Evolutionary conservation across 1,140 invertebrate genomes (phyloP).

Genomic region (Meloidogyne hapla): DNA sequence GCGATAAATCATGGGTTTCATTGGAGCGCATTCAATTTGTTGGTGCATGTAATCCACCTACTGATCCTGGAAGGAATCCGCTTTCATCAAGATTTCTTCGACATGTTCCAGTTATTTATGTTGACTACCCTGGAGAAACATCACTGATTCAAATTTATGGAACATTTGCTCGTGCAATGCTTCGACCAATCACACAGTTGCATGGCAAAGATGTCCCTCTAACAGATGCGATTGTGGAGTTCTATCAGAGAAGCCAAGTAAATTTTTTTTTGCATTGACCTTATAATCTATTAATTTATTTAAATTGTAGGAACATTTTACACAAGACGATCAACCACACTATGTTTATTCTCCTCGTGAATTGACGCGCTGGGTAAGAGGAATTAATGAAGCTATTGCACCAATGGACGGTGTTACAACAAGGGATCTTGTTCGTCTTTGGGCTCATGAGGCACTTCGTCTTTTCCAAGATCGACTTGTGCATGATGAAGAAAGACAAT

Average conservation of each 20-base stretch:
- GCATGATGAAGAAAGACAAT: slow-evolving; percentile 85
- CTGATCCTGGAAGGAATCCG: slow-evolving; percentile 96
- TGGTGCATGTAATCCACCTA: slow-evolving; percentile 98
- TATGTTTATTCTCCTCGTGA: slow-evolving; percentile 88
- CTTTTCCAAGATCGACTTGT: slow-evolving; percentile 91
- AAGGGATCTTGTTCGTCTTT: slow-evolving; percentile 90
- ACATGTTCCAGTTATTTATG: slow-evolving; percentile 97
- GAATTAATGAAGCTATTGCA: slow-evolving; percentile 93
- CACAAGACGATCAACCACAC: slow-evolving; percentile 99
- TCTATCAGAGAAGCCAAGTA: slow-evolving; percentile 88
- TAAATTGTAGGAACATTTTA: slow-evolving; percentile 78
- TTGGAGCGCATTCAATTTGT: slow-evolving; percentile 98
- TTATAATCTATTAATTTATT: not conserved
- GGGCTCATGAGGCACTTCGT: slow-evolving; percentile 95
- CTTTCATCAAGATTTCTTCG: slow-evolving; percentile 83
- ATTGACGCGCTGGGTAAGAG: slow-evolving; percentile 97
- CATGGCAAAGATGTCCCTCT: slow-evolving; percentile 89
- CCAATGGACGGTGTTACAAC: slow-evolving; percentile 85
- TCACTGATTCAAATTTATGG: slow-evolving; percentile 87
- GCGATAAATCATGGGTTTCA: slow-evolving; percentile 92
- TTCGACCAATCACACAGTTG: slow-evolving; percentile 83
- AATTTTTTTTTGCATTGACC: slow-evolving; percentile 6
- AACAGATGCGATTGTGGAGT: slow-evolving; percentile 98
- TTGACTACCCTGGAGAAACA: slow-evolving; percentile 96
- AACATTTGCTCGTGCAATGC: slow-evolving; percentile 94